These are phyloP conservation scores for Chondrosia reniformis DNA, from an alignment of 37 sponge, comb jelly and placozoan species.

Conservation along the genomic window DNA sequence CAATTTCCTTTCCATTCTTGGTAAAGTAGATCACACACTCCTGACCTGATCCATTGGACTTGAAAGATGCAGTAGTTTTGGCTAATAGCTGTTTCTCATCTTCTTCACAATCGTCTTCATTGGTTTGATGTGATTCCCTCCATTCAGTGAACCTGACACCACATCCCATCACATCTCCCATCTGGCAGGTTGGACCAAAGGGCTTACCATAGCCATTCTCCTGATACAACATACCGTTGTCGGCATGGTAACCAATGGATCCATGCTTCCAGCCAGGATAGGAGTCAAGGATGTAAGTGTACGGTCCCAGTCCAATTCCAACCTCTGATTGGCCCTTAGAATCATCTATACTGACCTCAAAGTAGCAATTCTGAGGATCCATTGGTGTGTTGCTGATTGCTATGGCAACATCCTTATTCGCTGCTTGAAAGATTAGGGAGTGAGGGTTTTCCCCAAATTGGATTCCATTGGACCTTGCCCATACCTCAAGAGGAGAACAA, in stretches of 20 bases:
- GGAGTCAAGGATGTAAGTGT: conserved; percentile 48
- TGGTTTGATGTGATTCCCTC: background rate
- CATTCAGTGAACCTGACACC: conserved; percentile 38
- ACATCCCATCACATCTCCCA: conserved; percentile 73
- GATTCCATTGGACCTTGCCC: conserved; percentile 64
- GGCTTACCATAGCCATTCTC: conserved; percentile 48
- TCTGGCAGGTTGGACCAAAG: conserved; percentile 62
- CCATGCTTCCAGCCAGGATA: conserved; percentile 71
- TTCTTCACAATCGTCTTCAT: background rate
- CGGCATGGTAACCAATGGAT: conserved; percentile 68
- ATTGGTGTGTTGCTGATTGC: conserved; percentile 43
- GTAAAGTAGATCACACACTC: conserved; percentile 57
- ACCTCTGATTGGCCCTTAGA: conserved; percentile 53
- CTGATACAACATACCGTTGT: conserved; percentile 60
- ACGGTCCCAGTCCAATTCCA: conserved; percentile 69
- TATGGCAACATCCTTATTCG: conserved; percentile 40
- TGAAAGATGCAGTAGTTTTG: background rate
- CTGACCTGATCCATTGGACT: background rate
- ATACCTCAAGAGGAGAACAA: conserved; percentile 21
- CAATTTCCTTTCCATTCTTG: conserved; percentile 64
- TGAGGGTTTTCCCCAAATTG: conserved; percentile 37
- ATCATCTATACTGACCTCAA: conserved; percentile 72
- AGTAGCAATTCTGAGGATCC: conserved; percentile 48
- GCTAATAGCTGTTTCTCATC: background rate
- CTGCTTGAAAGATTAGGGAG: background rate